Conservation (phyloP, 1,140 invertebrate genomes). For the Drosophila fuyamai region DNA sequence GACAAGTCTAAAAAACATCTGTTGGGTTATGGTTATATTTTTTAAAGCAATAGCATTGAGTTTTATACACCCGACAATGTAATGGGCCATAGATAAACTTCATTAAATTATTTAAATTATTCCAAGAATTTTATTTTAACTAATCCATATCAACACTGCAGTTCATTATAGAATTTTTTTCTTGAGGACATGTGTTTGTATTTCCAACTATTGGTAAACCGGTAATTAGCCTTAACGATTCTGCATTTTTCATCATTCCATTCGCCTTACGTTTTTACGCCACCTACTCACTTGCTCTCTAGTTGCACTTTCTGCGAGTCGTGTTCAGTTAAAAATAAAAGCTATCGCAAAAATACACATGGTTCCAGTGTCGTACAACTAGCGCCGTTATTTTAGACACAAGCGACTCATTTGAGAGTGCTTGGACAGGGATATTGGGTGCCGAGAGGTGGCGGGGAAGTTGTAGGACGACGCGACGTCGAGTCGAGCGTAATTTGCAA, state of each 20-base stretch:
- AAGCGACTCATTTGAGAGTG: constrained; percentile 39
- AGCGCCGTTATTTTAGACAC: constrained; percentile 55
- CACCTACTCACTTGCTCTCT: constrained; percentile 6
- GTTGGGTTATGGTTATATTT: too few relatives aligned
- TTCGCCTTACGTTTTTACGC: background rate
- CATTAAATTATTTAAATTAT: too few relatives aligned
- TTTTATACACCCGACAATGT: too few relatives aligned
- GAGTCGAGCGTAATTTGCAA: constrained; percentile 70
- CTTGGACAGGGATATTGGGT: background rate
- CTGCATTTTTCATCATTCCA: background rate
- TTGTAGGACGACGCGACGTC: constrained; percentile 24
- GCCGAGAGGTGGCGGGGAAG: background rate
- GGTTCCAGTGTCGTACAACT: constrained; percentile 47
- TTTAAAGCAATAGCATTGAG: too few relatives aligned
- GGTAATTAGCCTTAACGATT: background rate
- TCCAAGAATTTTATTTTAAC: too few relatives aligned
- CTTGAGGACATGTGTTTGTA: too few relatives aligned
- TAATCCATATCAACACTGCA: too few relatives aligned
- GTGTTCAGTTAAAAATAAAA: constrained; percentile 23
- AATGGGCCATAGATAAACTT: too few relatives aligned
- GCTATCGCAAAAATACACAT: constrained; percentile 11
- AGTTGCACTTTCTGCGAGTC: constrained; percentile 10
- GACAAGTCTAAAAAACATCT: too few relatives aligned
- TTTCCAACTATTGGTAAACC: background rate
- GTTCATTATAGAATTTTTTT: background rate